Percentiles rank a stretch among this genome's conserved stretches.
These are phyloP conservation scores for Sinotaia quadrata DNA, from an alignment of 2,888 invertebrate species.

Conservation along the genomic window DNA sequence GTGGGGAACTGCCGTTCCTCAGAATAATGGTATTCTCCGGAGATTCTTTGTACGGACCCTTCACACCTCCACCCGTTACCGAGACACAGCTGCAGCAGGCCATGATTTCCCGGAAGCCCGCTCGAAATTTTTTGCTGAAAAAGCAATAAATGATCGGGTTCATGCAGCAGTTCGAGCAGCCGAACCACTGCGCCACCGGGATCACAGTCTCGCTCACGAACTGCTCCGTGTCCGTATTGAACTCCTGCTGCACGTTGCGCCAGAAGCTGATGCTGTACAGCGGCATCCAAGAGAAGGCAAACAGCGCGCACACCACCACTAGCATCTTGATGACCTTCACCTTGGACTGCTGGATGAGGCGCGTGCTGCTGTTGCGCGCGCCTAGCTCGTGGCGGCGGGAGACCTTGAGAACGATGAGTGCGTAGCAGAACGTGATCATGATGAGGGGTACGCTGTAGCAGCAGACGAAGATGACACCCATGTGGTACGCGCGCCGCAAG, in stretches of 20 bases:
- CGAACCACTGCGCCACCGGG: slow-evolving; percentile 94
- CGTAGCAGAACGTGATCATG: slow-evolving; percentile 90
- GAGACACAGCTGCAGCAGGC: slow-evolving; percentile 35
- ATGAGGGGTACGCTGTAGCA: slow-evolving; percentile 93
- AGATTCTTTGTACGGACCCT: neutral
- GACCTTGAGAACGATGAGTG: slow-evolving; percentile 91
- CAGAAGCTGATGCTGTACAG: slow-evolving; percentile 79
- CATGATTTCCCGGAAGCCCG: slow-evolving; percentile 79
- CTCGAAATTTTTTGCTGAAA: slow-evolving; percentile 93
- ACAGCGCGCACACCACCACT: slow-evolving; percentile 89
- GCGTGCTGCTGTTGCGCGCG: slow-evolving; percentile 74
- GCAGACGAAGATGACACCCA: slow-evolving; percentile 88
- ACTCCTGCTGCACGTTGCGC: slow-evolving; percentile 82
- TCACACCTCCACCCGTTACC: neutral
- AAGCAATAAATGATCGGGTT: slow-evolving; percentile 95
- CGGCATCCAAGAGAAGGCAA: slow-evolving; percentile 92
- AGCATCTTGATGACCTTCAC: slow-evolving; percentile 95
- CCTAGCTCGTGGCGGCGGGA: slow-evolving; percentile 89
- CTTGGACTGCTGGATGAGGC: slow-evolving; percentile 82
- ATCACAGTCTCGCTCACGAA: slow-evolving; percentile 83
- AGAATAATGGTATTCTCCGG: neutral
- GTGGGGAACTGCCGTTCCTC: neutral
- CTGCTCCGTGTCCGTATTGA: slow-evolving; percentile 70
- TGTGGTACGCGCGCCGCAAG: slow-evolving; percentile 84
- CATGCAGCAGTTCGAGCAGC: slow-evolving; percentile 94